Evolutionary conservation across 2,113 vertebrate species (phyloP), one percentile per base, ranked within the genome.

Genomic region (Artemisiospiza belli): DNA sequence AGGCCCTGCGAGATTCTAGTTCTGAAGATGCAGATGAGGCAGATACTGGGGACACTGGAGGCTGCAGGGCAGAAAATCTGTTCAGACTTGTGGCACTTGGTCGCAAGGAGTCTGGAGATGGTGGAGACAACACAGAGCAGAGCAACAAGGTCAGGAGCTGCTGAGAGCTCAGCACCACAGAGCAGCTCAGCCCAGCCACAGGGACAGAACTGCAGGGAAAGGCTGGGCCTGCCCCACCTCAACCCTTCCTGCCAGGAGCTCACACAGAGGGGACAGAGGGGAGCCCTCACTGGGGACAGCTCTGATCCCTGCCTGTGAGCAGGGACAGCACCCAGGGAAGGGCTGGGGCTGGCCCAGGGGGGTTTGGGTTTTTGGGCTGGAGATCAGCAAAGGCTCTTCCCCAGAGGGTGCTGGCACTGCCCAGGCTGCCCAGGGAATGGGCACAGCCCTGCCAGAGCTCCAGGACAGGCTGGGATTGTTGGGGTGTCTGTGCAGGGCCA

Each of bases 51-150:
- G 97, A 95, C 41, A 97, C 97, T n/a, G 98, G 98, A 80, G 98
- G 97, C 97, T 99, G 99, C 93, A 99, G 98, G 5, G 99, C 98
- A 69, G 99, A 99, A 97, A 98, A 99, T 70, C 99, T 98, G 97
- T 99, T 99, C 96, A 99, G 98, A 96, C 98, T 99, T 96, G 98
- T 98, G 96, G 98, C 98, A 91, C 98, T 97, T 94, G 98, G 98
- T 93, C 99, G 97, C 82, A 99, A 98, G 62, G 98, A 97, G 94
- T 99, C 99, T 99, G 97, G 35, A 96, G 72, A 73, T 68, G 1
- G 68, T 17, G 62, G 61, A 82, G 94, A 95, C 95, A 95, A 91
- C 23, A 89, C 35, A 49, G 66, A 87, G 55, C 82, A 96, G 47
- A 88, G 75, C 0, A 5, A 83, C 55, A 44, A 68, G 69, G 89